Evolutionary conservation across 2,888 invertebrate species (phyloP).

Genomic region (Chloroclystis v-ata): DNA sequence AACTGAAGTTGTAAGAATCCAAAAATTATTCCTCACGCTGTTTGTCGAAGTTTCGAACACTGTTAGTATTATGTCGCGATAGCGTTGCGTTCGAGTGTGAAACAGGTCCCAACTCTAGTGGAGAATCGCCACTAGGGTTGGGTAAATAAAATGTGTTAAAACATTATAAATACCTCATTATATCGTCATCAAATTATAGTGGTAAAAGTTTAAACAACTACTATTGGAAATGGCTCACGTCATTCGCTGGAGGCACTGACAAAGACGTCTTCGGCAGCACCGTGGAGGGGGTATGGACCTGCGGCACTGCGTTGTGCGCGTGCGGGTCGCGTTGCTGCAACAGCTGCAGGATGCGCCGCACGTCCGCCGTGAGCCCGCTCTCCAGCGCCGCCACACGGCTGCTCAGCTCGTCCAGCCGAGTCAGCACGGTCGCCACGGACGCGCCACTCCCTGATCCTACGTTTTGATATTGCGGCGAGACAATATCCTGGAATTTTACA

Average conservation of each 20-base stretch:
- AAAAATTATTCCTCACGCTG: no score
- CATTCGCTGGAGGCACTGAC: constrained; percentile 64
- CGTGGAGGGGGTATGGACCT: constrained; percentile 60
- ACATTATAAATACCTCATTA: no score
- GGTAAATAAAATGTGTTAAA: no score
- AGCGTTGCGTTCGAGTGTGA: no score
- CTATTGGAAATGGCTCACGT: constrained; percentile 35
- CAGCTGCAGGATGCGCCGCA: constrained; percentile 83
- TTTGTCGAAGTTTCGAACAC: no score
- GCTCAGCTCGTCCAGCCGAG: constrained; percentile 83
- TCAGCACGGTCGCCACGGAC: constrained; percentile 76
- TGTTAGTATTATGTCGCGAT: no score
- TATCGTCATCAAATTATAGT: no score
- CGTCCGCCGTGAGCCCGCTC: constrained; percentile 84
- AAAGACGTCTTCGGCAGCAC: constrained; percentile 63
- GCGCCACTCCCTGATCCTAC: constrained; percentile 58
- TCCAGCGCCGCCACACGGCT: constrained; percentile 84
- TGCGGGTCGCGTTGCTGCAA: constrained; percentile 72
- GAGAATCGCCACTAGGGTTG: no score
- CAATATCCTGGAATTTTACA: constrained; percentile 51
- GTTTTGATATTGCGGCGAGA: constrained; percentile 72
- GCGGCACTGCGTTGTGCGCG: constrained; percentile 45
- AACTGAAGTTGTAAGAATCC: no score
- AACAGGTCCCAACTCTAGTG: no score
- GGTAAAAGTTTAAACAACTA: no score